phyloP scores from a whole-genome alignment of 2,113 vertebrate genomes.

The Chlorodrepanis virens region DNA sequence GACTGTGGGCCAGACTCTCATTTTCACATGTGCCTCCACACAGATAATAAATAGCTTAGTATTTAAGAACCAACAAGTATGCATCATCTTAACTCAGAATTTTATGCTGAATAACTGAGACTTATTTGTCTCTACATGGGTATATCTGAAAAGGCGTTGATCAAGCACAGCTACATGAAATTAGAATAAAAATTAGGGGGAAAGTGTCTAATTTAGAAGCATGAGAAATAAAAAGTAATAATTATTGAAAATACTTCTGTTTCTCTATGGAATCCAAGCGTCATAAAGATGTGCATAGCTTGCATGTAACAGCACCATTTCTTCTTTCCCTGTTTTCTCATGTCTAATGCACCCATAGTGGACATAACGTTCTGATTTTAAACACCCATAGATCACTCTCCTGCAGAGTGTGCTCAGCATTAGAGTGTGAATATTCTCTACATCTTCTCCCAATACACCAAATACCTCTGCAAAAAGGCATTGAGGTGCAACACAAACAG shows the following conservation, averaged over 20 bases:
- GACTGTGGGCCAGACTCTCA: not conserved
- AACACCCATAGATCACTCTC: not conserved
- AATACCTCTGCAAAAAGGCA: not conserved
- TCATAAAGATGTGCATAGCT: not conserved
- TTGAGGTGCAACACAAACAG: not conserved
- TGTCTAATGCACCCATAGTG: not conserved
- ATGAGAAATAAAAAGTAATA: not conserved
- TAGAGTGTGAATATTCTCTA: not conserved
- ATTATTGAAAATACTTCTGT: not conserved
- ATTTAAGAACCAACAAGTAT: constrained; percentile 18
- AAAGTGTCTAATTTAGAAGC: not conserved
- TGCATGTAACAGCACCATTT: not conserved
- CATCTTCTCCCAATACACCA: not conserved
- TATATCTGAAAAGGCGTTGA: not conserved
- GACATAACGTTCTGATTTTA: not conserved
- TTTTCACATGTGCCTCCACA: not conserved
- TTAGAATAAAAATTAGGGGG: not conserved
- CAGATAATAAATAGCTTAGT: not conserved
- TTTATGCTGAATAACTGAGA: not conserved
- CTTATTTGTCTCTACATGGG: not conserved
- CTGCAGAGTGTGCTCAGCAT: not conserved
- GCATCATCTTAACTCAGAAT: not conserved
- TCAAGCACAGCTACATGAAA: not conserved
- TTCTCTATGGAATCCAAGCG: not conserved
- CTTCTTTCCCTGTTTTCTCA: not conserved